Percentiles rank a stretch among this genome's conserved stretches.
phyloP scores from a whole-genome alignment of 2,888 invertebrate genomes.

The Cheilosia grossa region DNA sequence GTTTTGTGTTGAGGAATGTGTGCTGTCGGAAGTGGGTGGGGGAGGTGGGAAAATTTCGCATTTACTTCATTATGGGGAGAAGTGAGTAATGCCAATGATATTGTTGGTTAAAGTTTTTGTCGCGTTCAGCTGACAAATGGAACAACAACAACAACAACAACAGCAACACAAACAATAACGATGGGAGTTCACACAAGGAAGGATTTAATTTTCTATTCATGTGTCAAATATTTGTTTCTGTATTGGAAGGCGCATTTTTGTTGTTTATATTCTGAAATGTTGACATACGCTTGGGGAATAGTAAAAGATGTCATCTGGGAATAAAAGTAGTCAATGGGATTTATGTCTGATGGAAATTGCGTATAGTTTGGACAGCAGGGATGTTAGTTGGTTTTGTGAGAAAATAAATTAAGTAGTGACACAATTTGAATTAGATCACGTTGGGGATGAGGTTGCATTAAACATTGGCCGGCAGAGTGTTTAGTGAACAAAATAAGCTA shows the following conservation, averaged over 20 bases:
- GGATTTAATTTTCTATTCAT: conserved; percentile 39
- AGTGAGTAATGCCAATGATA: conserved; percentile 37
- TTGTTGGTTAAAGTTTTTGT: conserved; percentile 33
- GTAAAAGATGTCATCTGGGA: conserved; percentile 21
- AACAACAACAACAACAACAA: conserved; percentile 29
- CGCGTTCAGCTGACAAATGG: conserved; percentile 33
- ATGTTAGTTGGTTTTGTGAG: conserved; percentile 26
- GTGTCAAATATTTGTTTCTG: conserved; percentile 32
- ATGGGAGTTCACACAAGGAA: conserved; percentile 23
- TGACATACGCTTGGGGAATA: conserved; percentile 35
- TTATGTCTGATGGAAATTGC: conserved; percentile 14
- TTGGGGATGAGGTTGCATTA: background rate
- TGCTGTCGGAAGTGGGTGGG: background rate
- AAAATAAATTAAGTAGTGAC: background rate
- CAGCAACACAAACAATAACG: conserved; percentile 12
- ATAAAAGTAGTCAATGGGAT: conserved; percentile 22
- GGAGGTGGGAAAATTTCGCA: conserved; percentile 20
- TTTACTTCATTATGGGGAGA: conserved; percentile 46
- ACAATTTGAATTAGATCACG: background rate
- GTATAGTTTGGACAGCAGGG: conserved; percentile 22
- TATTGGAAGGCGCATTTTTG: conserved; percentile 9
- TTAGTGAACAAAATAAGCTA: too few relatives aligned
- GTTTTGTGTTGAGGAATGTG: conserved; percentile 39
- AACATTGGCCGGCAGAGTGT: background rate
- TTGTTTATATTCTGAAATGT: conserved; percentile 1